Base-by-base conservation (phyloP, 2,113 vertebrate genomes). In the Empidonax traillii region DNA sequence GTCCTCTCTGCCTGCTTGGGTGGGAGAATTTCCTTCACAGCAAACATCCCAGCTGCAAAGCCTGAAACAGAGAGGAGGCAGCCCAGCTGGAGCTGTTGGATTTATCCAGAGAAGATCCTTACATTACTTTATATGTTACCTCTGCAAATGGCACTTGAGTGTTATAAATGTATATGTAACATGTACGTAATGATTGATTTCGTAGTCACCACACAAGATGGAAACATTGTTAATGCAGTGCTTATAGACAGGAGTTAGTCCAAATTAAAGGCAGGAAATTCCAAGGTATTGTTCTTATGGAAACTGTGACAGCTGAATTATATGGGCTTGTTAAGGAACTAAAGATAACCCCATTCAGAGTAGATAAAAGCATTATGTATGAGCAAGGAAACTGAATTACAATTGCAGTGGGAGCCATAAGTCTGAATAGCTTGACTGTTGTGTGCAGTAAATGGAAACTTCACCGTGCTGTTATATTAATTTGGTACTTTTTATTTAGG, bases 261-360 rank as follows among this genome's bases (percentile, higher is more conserved):
- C 51, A 94, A 93, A 90, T 93, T 85, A 91, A 93, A 93, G 79
- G 72, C 82, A 96, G 92, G 90, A 96, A 94, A 91, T 96, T 93
- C 94, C 87, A 83, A 84, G 72, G 69, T 83, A 90, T 85, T 91
- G 72, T 96, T 96, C 87, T 83, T 95, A 88, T 55, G 90, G 95
- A 94, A 95, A 87, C 79, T 49, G 31, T 93, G 93, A 96, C 94
- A 91, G 90, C 30, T 94, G 90, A 93, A 96, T 96, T 95, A 90
- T 90, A 91, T 91, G 90, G 75, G 71, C 85, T 91, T 94, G 91
- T 93, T 95, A 93, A 90, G 72, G 41, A 93, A 89, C 92, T 95
- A 90, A 93, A 96, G 94, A 96, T 94, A 97, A 96, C 85, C 49
- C 65, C 76, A 90, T 96, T 96, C 88, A 39, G 68, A 96, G 72